Evolutionary conservation across 2,797 vertebrate genomes (phyloP).

Genomic region (Mus minutoides): DNA sequence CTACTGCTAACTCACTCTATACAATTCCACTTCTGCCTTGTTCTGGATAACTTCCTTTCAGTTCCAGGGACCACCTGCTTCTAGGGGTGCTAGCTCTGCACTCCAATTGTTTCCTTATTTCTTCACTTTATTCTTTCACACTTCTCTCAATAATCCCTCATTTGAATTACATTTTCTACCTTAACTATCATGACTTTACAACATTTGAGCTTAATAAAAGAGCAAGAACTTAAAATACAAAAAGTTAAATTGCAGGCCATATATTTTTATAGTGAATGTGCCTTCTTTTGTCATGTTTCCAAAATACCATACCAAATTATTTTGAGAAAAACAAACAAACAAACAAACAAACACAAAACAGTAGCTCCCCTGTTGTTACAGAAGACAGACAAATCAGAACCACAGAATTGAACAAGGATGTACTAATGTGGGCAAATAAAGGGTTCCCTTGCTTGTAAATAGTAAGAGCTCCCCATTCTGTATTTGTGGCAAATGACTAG

Average conservation of each 20-base stretch:
- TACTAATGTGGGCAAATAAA: neutral
- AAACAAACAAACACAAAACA: neutral
- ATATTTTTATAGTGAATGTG: neutral
- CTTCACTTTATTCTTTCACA: neutral
- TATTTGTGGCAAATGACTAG: neutral
- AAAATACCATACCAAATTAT: neutral
- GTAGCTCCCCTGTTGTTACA: neutral
- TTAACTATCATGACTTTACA: neutral
- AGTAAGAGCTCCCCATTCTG: neutral
- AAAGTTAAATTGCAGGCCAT: neutral
- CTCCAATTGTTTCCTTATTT: neutral
- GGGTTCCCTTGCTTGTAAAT: neutral
- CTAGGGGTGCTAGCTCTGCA: neutral
- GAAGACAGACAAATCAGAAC: neutral
- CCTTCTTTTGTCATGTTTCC: neutral
- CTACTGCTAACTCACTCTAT: neutral
- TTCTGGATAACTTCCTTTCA: neutral
- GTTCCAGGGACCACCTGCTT: neutral
- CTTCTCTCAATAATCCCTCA: neutral
- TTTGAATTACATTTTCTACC: neutral
- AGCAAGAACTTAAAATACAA: conserved; percentile 33
- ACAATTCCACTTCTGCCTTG: neutral
- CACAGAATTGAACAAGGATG: neutral
- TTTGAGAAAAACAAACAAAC: neutral
- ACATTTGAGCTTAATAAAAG: conserved; percentile 6